Evolutionary conservation across 2,888 invertebrate species (phyloP), one percentile per base, ranked within the genome.

Genomic region (Megalurothrips usitatus): DNA sequence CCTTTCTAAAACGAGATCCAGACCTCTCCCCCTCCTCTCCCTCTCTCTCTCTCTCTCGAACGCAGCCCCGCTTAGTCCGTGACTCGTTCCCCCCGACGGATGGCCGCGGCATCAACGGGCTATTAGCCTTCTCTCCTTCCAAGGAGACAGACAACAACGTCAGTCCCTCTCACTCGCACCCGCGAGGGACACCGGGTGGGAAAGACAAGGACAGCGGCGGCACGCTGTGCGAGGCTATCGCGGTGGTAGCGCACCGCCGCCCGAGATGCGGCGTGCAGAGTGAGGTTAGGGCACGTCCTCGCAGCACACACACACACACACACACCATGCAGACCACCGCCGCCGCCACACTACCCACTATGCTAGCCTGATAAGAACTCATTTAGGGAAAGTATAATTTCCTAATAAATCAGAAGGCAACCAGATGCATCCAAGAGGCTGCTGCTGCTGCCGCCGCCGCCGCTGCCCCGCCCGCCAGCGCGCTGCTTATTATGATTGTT

Each of bases 91-190:
- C 68, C n/a, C 11, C 68, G 23, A 11, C 23, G 68, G 68, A 75
- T 75, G 68, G 23, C 68, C 2, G 14, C 58, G 58, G 58, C 34
- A 43, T 43, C 34, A 43, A 6, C 34, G 34, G 19, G 68, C 68
- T 75, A 75, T 75, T 75, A 75, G 68, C 23, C 68, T 43, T 43
- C 26, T 75, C 68, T 75, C 68, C 68, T 23, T 26, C 26, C 68
- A 75, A 75, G 68, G 68, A 75, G 68, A 75, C 68, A 26, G 34
- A 43, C 34, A 43, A 43, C 34, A 43, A 43, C 82, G 82, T 49
- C 82, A 81, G 81, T 82, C 81, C 80, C 52, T 34, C 75, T 19
- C 58, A 49, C 75, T 82, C 80, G 49, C 78, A 80, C 78, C 9
- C 26, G 11, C 4, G 23, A 19, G n/a, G n/a, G 11, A 68, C n/a